Evolutionary conservation across 2,888 invertebrate species (phyloP).

Genomic region (Drosophila paramelanica): DNA sequence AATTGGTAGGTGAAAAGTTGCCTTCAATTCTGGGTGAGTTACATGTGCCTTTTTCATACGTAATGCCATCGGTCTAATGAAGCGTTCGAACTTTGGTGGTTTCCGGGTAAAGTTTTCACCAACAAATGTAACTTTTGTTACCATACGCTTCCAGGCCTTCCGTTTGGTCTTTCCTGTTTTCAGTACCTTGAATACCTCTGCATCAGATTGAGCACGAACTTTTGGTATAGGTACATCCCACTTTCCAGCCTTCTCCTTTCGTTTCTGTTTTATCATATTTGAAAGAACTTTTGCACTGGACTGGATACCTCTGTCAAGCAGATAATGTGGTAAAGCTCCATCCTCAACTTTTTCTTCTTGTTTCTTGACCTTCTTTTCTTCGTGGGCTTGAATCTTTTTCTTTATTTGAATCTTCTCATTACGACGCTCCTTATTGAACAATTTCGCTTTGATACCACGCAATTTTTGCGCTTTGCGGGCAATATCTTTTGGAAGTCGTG

Average conservation of each 20-base stretch:
- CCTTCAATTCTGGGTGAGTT: slow-evolving; percentile 99
- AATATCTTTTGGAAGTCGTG: slow-evolving; percentile 95
- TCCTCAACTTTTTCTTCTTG: slow-evolving; percentile 93
- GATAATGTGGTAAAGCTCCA: slow-evolving; percentile 97
- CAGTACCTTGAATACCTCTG: slow-evolving; percentile 97
- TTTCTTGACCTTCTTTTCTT: slow-evolving; percentile 95
- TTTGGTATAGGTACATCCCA: slow-evolving; percentile 99
- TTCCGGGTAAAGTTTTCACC: slow-evolving; percentile 99
- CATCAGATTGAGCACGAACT: slow-evolving; percentile 97
- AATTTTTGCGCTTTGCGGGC: slow-evolving; percentile 96
- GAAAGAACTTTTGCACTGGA: slow-evolving; percentile 97
- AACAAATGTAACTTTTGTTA: slow-evolving; percentile 98
- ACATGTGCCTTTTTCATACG: slow-evolving; percentile 99
- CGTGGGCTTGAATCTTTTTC: slow-evolving; percentile 98
- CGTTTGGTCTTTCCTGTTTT: slow-evolving; percentile 95
- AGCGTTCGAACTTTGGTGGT: slow-evolving; percentile 99
- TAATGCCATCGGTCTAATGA: slow-evolving; percentile 98
- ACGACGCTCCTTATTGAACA: slow-evolving; percentile 97
- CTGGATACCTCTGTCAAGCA: slow-evolving; percentile 98
- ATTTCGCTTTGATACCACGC: slow-evolving; percentile 98
- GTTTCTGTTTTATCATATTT: slow-evolving; percentile 99
- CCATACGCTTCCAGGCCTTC: slow-evolving; percentile 99
- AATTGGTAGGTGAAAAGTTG: slow-evolving; percentile 98
- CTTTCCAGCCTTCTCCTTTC: slow-evolving; percentile 99
- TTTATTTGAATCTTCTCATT: slow-evolving; percentile 99